Evolutionary conservation across 2,113 vertebrate species (phyloP).

Genomic region (Haemorhous mexicanus): DNA sequence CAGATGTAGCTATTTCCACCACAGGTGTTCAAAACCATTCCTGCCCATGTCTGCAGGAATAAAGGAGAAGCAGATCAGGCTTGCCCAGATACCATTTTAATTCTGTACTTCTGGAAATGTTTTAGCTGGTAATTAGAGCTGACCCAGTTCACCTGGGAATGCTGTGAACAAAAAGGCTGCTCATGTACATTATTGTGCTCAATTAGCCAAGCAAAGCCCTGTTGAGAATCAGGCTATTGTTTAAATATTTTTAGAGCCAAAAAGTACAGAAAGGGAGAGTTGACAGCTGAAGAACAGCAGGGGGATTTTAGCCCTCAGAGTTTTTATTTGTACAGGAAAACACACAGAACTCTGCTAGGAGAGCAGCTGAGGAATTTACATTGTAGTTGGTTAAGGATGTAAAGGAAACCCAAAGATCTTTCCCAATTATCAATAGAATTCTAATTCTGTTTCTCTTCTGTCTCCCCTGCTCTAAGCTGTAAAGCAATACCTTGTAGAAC

Average conservation of each 20-base stretch:
- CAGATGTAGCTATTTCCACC: not conserved
- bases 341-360: not conserved
- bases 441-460: not conserved
- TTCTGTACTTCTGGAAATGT: not conserved
- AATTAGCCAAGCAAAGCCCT: not conserved
- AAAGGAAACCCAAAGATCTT: not conserved
- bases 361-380: not conserved
- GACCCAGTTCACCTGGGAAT: not conserved
- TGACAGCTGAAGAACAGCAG: not conserved
- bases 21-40: not conserved
- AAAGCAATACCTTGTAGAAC: not conserved
- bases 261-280: not conserved
- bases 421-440: not conserved
- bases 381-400: not conserved
- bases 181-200: not conserved
- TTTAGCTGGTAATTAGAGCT: not conserved
- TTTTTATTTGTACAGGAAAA: not conserved
- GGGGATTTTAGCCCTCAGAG: not conserved
- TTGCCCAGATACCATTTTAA: not conserved
- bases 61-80: not conserved
- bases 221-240: not conserved
- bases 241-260: not conserved
- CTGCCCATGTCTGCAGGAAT: not conserved
- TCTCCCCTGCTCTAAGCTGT: not conserved
- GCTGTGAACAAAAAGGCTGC: not conserved